Base-by-base conservation (phyloP, 2,113 vertebrate species). In the Chaenocephalus aceratus region DNA sequence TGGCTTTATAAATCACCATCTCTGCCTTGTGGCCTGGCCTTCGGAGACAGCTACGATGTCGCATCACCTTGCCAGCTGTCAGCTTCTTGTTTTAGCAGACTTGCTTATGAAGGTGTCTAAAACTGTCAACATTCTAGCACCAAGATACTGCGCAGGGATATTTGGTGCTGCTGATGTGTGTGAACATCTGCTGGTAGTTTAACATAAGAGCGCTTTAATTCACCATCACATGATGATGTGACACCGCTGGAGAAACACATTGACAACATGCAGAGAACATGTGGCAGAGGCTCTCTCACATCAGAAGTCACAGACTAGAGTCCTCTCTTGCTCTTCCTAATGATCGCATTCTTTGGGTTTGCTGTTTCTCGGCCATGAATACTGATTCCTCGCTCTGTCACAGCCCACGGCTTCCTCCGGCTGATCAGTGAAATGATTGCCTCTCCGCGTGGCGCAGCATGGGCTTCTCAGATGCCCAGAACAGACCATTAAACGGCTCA, bases 351-450 rank as follows among this genome's bases (percentile, higher is more conserved):
- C 79, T 58, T 26, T 15, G 23, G 34, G 65, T 80, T 67, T 72
- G 72, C 58, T 58, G 62, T 82, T 72, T 72, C 73, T 75, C 53
- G 12, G 63, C 48, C 71, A 45, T 85, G 82, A 84, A 84, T 83
- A 69, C 82, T 82, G 85, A 88, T 87, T 81, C 68, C 41, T 70
- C 56, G 59, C 69, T 78, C 58, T 36, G 72, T 82, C 87, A 75
- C 86, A 77, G 86, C 53, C 21, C 59, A 57, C 75, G 15, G 72
- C 63, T 86, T 85, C 86, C 79, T 9, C 30, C 62, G 86, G 83
- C 88, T 64, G 89, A 92, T 93, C 86, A 84, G 80, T 82, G 64
- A 77, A 84, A 91, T 85, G 83, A 88, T 88, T 86, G 87, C 89
- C 63, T 89, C 88, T 73, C 90, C 77, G 86, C 71, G 36, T 80